Evolutionary conservation across 2,797 vertebrate species (phyloP).

Genomic region (Macropus fuliginosus): DNA sequence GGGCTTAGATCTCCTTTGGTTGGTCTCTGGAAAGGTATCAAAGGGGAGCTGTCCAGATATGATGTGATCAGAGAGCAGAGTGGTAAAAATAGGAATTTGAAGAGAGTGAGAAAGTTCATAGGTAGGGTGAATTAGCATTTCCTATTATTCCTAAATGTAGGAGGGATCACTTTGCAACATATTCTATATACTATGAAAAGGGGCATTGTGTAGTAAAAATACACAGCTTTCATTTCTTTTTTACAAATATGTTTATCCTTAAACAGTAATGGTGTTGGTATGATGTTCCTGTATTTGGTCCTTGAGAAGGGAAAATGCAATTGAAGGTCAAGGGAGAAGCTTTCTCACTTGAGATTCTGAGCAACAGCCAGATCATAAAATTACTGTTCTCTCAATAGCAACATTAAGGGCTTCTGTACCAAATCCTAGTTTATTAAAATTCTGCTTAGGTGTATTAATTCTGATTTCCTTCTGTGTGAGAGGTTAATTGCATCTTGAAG

Average conservation of each 20-base stretch:
- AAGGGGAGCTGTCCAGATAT: neutral
- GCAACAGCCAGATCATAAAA: neutral
- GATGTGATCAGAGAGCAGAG: neutral
- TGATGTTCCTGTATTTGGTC: neutral
- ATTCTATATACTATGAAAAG: neutral
- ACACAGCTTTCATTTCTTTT: neutral
- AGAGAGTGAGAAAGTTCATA: neutral
- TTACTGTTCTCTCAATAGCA: neutral
- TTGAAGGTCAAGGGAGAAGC: neutral
- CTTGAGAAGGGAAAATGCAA: neutral
- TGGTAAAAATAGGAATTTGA: neutral
- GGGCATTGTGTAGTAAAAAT: neutral
- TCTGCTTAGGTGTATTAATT: neutral
- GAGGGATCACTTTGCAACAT: neutral
- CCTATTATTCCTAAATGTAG: neutral
- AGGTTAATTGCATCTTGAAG: neutral
- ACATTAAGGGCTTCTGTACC: neutral
- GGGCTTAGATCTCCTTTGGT: neutral
- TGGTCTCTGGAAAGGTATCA: neutral
- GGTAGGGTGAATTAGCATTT: neutral
- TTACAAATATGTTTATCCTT: neutral
- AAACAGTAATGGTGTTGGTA: neutral
- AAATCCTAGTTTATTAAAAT: neutral
- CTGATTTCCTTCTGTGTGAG: neutral
- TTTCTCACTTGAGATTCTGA: neutral